Base-by-base conservation (phyloP, 2,888 invertebrate genomes). In the Drosophila kambysellisi region DNA sequence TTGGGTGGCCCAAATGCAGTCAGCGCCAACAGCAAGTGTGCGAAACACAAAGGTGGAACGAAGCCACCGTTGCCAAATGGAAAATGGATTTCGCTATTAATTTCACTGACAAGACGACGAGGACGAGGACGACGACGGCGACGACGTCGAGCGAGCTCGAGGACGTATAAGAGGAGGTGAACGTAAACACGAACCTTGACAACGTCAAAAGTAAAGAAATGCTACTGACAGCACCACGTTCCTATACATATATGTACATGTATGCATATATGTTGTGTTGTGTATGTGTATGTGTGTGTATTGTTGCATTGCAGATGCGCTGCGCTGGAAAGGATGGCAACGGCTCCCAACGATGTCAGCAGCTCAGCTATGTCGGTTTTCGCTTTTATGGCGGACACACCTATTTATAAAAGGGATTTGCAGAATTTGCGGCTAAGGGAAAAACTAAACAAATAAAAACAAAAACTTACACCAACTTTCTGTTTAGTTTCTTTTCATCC, bases 61-160 rank as follows among this genome's bases (percentile, higher is more conserved):
- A 41, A 63, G 39, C 39, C 50, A 43, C 53, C 62, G 62, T 74
- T 76, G 87, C 82, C 87, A 87, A 83, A 88, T 79, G 68, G 82
- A 81, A 88, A 86, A 86, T 87, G 85, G 82, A 86, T 89, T 86
- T 86, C 84, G 74, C 82, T 86, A 89, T 86, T 86, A 89, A 86
- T 86, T 86, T 87, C 74, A 79, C 83, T 80, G 88, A 85, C 88
- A 76, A 79, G 69, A 70, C 64, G 67, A 54, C 54, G 15, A 66
- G 56, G n/a, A 57, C 56, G 51, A 57, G 56, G 29, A 51, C 60
- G 56, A 46, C 17, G 39, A 37, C 7, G 43, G 58, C 43, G 25
- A 62, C 17, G 61, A 29, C 17, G 35, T 52, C 39, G 41, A 63
- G 41, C 32, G 52, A 7, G 46, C 46, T 25, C 15, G 46, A 15